These are phyloP conservation scores for Pangasianodon gigas DNA, from an alignment of 2,113 vertebrate genomes.

Conservation along the genomic window DNA sequence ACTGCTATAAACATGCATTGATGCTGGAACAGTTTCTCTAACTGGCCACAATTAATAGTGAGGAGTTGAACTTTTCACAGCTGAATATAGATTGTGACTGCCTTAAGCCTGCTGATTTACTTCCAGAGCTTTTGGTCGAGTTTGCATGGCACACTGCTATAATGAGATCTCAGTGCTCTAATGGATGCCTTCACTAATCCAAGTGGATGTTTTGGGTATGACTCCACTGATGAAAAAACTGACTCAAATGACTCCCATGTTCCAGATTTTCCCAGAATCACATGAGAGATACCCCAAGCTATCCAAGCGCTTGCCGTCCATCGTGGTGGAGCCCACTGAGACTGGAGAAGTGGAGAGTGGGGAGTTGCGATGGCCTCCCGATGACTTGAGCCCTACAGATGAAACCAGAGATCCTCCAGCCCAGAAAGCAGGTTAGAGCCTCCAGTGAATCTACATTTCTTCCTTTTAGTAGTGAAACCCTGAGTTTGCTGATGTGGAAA, in stretches of 20 bases:
- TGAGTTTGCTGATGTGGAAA: neutral
- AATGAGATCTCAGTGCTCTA: constrained; percentile 13
- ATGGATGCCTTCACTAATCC: neutral
- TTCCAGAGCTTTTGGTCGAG: constrained; percentile 5
- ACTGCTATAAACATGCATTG: constrained; percentile 18
- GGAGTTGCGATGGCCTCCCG: constrained; percentile 83
- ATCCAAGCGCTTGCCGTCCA: constrained; percentile 79
- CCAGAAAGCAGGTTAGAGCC: constrained; percentile 43
- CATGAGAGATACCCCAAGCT: constrained; percentile 79
- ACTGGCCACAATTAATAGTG: neutral
- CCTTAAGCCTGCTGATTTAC: constrained; percentile 22
- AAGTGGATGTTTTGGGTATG: neutral
- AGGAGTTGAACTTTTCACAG: neutral
- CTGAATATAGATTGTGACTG: neutral
- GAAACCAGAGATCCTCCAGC: constrained; percentile 57
- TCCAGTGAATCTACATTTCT: neutral
- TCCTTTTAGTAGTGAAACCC: neutral
- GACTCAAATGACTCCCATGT: neutral
- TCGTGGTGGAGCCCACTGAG: constrained; percentile 81
- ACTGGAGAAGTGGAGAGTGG: constrained; percentile 82
- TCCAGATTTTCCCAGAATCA: constrained; percentile 76
- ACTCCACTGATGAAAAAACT: constrained; percentile 3
- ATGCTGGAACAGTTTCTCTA: neutral
- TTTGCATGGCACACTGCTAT: neutral
- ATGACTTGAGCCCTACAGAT: constrained; percentile 74